Evolutionary conservation across 2,888 invertebrate species (phyloP).

Genomic region (Cryptus viduatorius): DNA sequence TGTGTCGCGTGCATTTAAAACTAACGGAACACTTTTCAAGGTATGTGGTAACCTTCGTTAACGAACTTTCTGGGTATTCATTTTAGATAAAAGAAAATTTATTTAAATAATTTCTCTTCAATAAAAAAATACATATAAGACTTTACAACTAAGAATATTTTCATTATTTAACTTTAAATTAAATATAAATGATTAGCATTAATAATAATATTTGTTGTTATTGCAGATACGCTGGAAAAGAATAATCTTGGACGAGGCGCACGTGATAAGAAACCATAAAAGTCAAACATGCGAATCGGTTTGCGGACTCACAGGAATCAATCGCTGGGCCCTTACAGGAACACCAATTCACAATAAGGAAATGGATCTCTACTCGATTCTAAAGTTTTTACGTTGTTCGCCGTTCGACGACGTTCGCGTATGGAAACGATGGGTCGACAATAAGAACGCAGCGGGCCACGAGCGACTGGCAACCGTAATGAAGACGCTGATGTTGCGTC

Average conservation of each 20-base stretch:
- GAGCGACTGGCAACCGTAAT: slow-evolving; percentile 94
- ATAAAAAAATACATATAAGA: too few relatives aligned
- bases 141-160: too few relatives aligned
- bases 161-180: too few relatives aligned
- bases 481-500: slow-evolving; percentile 93
- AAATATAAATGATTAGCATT: too few relatives aligned
- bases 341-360: slow-evolving; percentile 98
- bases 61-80: not conserved
- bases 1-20: slow-evolving; percentile 87
- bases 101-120: too few relatives aligned
- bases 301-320: slow-evolving; percentile 87
- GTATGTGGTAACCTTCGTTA: slow-evolving; percentile 73
- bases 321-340: slow-evolving; percentile 95
- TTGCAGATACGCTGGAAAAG: slow-evolving; percentile 92
- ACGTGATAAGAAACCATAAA: slow-evolving; percentile 95
- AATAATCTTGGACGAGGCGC: slow-evolving; percentile 97
- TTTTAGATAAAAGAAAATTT: not conserved
- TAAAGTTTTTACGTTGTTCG: slow-evolving; percentile 93
- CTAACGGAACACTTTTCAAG: slow-evolving; percentile 77
- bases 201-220: not conserved
- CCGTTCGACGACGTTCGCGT: slow-evolving; percentile 96
- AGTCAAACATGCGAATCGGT: slow-evolving; percentile 90
- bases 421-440: slow-evolving; percentile 97
- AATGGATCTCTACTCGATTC: slow-evolving; percentile 91
- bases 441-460: slow-evolving; percentile 91